Evolutionary conservation across 2,113 vertebrate genomes (phyloP), one percentile per base, ranked within the genome.

Genomic region (Syrrhaptes paradoxus): DNA sequence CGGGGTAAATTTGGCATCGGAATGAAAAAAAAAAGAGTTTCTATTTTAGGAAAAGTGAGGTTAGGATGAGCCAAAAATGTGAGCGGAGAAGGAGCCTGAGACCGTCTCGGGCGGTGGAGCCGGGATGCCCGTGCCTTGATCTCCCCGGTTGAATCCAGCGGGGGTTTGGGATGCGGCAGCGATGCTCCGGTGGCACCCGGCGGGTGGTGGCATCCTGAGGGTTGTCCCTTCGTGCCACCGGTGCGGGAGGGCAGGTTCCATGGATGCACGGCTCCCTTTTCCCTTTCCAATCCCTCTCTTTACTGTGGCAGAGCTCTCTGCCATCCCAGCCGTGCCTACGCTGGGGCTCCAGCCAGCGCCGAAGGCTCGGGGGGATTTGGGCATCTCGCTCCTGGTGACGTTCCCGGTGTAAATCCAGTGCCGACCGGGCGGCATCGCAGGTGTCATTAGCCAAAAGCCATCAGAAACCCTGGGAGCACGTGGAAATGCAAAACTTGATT

Each of bases 11-110:
- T 63, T 43, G 87, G 81, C 87, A 58, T 80, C 2, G 5, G 83
- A 61, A 82, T 74, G 45, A 8, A 45, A 74, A 38, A 38, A 38
- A 17, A 59, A 19, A 67, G 57, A 32, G 25, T 36, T 62, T 79
- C 83, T 93, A 63, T 94, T 95, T 87, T 86, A 84, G 87, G 89
- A 55, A 83, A 83, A 85, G 52, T 1, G 48, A 89, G 45, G 43
- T 86, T 36, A 15, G 54, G 48, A 94, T 89, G 75, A 93, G 87
- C 36, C 76, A 52, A 74, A 85, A 67, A n/a, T 0, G 3, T 20
- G 36, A 87, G 63, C 0, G 16, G 36, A 38, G 75, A 21, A 45
- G 55, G 7, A 43, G 62, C 45, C 55, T 4, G 46, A 52, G 65
- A 51, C 49, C 65, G 8, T 13, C 13, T 21, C 1, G 3, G 45